A percentile compares a stretch with the other conserved stretches of the same genome.
Conservation (phyloP, 2,888 invertebrate genomes). For the Marasmarcha lunaedactyla region DNA sequence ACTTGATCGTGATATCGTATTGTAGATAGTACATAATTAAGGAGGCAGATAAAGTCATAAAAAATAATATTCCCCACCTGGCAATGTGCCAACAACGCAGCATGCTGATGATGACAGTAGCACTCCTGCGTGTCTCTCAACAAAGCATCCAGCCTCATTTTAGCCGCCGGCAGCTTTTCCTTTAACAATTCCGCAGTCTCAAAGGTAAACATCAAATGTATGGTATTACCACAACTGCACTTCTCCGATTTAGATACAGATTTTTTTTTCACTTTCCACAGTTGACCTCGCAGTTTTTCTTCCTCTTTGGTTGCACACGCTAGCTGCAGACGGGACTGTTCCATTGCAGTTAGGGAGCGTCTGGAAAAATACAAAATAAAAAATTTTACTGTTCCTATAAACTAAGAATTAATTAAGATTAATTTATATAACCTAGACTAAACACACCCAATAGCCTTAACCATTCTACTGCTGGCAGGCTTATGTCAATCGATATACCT, state of each 20-base stretch:
- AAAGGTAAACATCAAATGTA: constrained; percentile 28
- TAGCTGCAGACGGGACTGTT: constrained; percentile 35
- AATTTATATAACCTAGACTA: too few species aligned
- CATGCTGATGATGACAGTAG: constrained; percentile 52
- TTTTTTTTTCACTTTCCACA: constrained; percentile 46
- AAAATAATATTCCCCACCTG: too few species aligned
- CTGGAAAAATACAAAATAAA: constrained; percentile 24
- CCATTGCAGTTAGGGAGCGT: constrained; percentile 44
- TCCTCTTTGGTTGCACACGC: constrained; percentile 34
- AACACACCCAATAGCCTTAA: too few species aligned
- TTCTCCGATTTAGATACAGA: constrained; percentile 22
- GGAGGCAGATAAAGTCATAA: too few species aligned
- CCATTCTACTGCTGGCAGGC: too few species aligned
- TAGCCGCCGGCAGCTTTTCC: constrained; percentile 38
- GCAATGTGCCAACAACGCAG: constrained; percentile 41
- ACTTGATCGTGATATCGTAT: too few species aligned
- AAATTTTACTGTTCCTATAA: too few species aligned
- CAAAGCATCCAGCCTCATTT: constrained; percentile 36
- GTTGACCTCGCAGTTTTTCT: constrained; percentile 27
- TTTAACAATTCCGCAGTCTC: constrained; percentile 40
- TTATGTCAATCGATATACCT: too few species aligned
- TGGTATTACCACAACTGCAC: constrained; percentile 36
- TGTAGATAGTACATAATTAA: too few species aligned
- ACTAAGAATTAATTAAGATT: too few species aligned
- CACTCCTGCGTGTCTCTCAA: constrained; percentile 45